These are phyloP conservation scores for Drosophila equinoxialis DNA, from an alignment of 1,140 invertebrate genomes.

Conservation along the genomic window DNA sequence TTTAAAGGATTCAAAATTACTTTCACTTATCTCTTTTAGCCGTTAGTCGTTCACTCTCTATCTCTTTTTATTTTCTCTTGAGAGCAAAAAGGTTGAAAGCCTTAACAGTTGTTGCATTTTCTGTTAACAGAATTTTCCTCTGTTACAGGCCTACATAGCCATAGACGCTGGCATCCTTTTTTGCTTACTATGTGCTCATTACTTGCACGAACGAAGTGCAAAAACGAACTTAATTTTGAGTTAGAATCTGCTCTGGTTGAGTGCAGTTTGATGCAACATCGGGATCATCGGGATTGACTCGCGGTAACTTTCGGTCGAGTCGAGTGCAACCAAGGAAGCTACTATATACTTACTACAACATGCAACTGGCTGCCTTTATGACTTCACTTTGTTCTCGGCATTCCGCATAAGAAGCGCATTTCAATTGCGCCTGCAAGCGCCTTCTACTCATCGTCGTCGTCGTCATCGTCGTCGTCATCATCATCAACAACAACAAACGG, in stretches of 20 bases:
- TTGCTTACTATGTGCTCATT: slow-evolving; percentile 3
- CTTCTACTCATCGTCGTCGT: slow-evolving; percentile 35
- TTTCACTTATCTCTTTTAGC: neutral
- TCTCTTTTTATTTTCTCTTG: slow-evolving; percentile 4
- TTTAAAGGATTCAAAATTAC: neutral
- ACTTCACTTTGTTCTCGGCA: slow-evolving; percentile 47
- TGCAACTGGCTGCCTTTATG: slow-evolving; percentile 15
- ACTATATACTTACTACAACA: slow-evolving; percentile 39
- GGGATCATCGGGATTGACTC: neutral
- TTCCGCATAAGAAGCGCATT: slow-evolving; percentile 71
- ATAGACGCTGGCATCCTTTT: neutral
- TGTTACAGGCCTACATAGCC: slow-evolving; percentile 1
- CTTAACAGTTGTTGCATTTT: slow-evolving; percentile 17
- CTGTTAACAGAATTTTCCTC: slow-evolving; percentile 6
- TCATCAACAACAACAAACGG: slow-evolving; percentile 18
- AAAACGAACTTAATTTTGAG: slow-evolving; percentile 15
- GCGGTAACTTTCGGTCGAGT: slow-evolving; percentile 25
- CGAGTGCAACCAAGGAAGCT: slow-evolving; percentile 67
- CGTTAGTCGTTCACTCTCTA: neutral
- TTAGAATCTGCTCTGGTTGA: slow-evolving; percentile 26
- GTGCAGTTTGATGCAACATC: slow-evolving; percentile 9
- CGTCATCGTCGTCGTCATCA: neutral
- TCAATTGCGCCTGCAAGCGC: slow-evolving; percentile 57
- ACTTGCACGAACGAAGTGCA: neutral
- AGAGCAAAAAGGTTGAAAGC: neutral